Evolutionary conservation across 1,140 invertebrate genomes (phyloP).

Genomic region (Coenobita brevimanus): DNA sequence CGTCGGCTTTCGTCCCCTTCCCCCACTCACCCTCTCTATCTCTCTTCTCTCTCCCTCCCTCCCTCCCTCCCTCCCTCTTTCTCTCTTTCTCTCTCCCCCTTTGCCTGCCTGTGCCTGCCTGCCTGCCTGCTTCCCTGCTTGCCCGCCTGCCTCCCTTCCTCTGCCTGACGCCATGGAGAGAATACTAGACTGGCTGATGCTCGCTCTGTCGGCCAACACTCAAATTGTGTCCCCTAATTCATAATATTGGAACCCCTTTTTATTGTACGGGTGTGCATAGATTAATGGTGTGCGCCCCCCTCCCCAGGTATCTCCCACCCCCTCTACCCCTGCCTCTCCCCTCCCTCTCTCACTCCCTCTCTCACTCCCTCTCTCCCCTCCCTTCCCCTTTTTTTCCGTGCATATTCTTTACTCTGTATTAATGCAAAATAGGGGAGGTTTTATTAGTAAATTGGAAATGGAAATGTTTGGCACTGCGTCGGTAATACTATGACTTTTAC

Average conservation of each 20-base stretch:
- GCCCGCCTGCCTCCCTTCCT: slow-evolving; percentile 10
- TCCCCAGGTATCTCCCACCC: not conserved
- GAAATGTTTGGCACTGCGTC: slow-evolving; percentile 26
- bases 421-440: slow-evolving; percentile 41
- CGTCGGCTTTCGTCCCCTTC: slow-evolving; percentile 50
- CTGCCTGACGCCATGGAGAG: slow-evolving; percentile 49
- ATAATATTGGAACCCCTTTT: slow-evolving; percentile 53
- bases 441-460: slow-evolving; percentile 53
- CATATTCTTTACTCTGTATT: slow-evolving; percentile 48
- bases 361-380: too few relatives aligned
- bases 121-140: slow-evolving; percentile 8
- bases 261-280: slow-evolving; percentile 55
- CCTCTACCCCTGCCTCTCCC: too few relatives aligned
- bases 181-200: slow-evolving; percentile 15
- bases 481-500: slow-evolving; percentile 53
- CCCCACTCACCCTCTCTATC: slow-evolving; percentile 10
- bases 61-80: not conserved
- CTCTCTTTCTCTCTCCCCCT: not conserved
- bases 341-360: too few relatives aligned
- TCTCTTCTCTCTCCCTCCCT: not conserved
- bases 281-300: slow-evolving; percentile 38
- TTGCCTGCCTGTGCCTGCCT: slow-evolving; percentile 26
- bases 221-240: slow-evolving; percentile 58
- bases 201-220: slow-evolving; percentile 47
- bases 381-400: slow-evolving; percentile 2